These are phyloP conservation scores for Hydrozoanthus gracilis DNA, from an alignment of 92 coral and sea anemone genomes.

Conservation along the genomic window DNA sequence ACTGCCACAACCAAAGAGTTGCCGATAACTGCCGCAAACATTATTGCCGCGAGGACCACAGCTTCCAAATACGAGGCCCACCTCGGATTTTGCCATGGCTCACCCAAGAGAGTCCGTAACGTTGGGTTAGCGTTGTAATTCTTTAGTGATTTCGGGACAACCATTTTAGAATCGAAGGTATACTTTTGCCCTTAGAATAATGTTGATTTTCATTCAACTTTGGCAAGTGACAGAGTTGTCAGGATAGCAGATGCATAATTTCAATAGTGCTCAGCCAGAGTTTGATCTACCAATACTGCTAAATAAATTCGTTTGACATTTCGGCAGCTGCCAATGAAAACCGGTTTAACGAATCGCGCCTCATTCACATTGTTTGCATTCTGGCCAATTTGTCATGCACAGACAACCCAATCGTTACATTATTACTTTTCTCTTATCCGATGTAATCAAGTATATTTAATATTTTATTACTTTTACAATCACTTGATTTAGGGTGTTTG, in stretches of 20 bases:
- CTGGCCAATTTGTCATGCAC: conserved; percentile 1
- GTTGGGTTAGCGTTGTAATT: not conserved
- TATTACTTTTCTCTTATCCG: not conserved
- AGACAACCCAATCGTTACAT: not conserved
- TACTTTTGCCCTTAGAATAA: not conserved
- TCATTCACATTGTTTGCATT: not conserved
- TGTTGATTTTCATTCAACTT: not conserved
- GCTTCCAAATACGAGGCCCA: conserved; percentile 68
- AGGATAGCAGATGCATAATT: conserved; percentile 22
- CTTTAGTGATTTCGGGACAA: not conserved
- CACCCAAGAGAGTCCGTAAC: not conserved
- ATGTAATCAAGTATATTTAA: conserved; percentile 3
- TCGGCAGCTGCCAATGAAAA: not conserved
- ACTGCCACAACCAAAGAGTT: conserved; percentile 65
- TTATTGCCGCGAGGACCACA: conserved; percentile 30
- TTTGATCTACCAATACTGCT: not conserved
- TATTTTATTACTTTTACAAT: not conserved
- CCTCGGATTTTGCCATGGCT: conserved; percentile 25
- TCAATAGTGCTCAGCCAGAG: not conserved
- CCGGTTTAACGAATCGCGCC: not conserved
- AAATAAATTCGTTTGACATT: conserved; percentile 29
- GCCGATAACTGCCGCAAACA: conserved; percentile 58
- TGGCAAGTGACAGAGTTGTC: conserved; percentile 20
- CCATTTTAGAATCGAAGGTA: conserved; percentile 10
- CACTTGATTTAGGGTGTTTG: not conserved